Evolutionary conservation across 2,797 vertebrate genomes (phyloP).

Genomic region (Anabas testudineus): DNA sequence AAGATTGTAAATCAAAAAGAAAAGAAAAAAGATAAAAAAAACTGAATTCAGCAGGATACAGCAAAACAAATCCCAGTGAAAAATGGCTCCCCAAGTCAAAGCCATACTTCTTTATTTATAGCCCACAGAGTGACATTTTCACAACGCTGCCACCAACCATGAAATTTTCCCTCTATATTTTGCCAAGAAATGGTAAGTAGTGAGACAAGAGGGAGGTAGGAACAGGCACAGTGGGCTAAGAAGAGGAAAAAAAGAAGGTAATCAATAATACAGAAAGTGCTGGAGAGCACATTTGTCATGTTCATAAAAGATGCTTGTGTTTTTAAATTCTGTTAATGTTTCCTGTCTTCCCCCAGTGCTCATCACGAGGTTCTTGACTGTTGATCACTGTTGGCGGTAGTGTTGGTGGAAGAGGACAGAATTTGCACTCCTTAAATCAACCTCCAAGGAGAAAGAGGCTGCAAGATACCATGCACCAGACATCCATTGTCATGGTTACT

Average conservation of each 20-base stretch:
- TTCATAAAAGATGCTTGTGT: conserved; percentile 2
- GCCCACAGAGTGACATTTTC: conserved; percentile 66
- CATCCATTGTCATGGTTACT: neutral
- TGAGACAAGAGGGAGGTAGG: conserved; percentile 28
- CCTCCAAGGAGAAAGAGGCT: neutral
- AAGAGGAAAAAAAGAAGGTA: conserved; percentile 7
- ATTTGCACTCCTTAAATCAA: neutral
- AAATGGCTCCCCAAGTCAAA: conserved; percentile 46
- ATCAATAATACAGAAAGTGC: conserved; percentile 52
- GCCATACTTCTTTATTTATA: conserved; percentile 64
- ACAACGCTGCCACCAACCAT: conserved; percentile 57
- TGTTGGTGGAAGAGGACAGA: neutral
- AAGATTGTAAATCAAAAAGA: neutral
- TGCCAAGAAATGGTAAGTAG: conserved; percentile 42
- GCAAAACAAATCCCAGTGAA: conserved; percentile 45
- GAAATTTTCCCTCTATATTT: conserved; percentile 57
- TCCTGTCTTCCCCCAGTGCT: conserved; percentile 32
- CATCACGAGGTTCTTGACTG: conserved; percentile 30
- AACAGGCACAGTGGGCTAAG: neutral
- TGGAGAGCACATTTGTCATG: conserved; percentile 18
- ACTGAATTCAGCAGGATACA: conserved; percentile 8
- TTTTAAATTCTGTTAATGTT: conserved; percentile 10
- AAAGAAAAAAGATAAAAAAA: conserved; percentile 3
- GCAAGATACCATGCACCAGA: neutral
- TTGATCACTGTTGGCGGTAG: neutral